Base-by-base conservation (phyloP, 37 sponge, comb jelly and placozoan species). In the Beroe ovata region DNA sequence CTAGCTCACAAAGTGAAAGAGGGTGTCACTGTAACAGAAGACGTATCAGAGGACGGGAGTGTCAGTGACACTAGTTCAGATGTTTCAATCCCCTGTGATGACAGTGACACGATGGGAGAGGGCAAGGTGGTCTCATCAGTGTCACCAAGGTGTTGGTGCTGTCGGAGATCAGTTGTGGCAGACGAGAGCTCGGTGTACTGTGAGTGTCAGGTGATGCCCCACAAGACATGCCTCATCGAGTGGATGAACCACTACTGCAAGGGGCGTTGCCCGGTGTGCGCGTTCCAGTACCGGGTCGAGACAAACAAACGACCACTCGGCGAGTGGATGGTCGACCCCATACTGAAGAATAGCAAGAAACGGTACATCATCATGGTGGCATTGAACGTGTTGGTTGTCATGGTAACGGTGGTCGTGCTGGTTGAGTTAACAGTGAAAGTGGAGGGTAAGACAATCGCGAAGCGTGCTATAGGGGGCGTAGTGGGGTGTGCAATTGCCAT, bases 221-320 rank as follows among this genome's bases (percentile, higher is more conserved):
- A 77, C 47, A 33, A 19, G 18, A 1, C 4, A 42, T 77, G 84
- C 21, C 84, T 77, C 0, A 40, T 77, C 0, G 25, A 77, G 22
- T 77, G 84, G 84, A 77, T 77, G 54, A 77, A 77, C 84, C 16
- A 30, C 16, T 42, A 39, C 28, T 42, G 42, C 26, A 77, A 39
- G 54, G 54, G 54, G 23, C 41, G 84, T 21, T 77, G 84, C 41
- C 84, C 84, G 2, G 11, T 30, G 47, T 77, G 84, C 38, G 54
- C 42, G 0, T 30, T 4, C 22, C 16, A n/a, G 84, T 77, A 40
- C 23, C 21, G 54, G 47, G 84, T 77, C 22, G 41, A 40, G 21
- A 77, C 54, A 19, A 18, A 39, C 16, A 30, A 20, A 20, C 26
- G 1, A 77, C 84, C 84, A 21, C 54, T 30, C 3, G 20, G 54